Conservation (phyloP, 2,113 vertebrate genomes). For the Progne subis region DNA sequence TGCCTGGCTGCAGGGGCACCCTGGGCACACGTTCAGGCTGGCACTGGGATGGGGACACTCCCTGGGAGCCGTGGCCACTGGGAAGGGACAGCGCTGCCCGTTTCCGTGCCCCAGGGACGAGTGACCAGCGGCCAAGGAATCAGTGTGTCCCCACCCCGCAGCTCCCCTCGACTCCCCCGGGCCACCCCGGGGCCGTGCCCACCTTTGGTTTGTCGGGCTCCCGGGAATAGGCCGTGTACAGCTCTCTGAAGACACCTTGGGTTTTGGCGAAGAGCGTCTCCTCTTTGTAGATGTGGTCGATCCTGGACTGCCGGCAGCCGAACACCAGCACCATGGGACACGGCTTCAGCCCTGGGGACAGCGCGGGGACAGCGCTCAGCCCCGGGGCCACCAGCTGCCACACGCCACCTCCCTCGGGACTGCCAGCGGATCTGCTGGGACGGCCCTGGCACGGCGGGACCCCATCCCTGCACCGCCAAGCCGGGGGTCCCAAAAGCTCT, state of each 20-base stretch:
- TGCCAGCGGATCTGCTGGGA: background rate
- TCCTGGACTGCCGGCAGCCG: conserved; percentile 93
- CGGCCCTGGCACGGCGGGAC: rapidly evolving
- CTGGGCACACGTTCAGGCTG: background rate
- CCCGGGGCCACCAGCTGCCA: rapidly evolving
- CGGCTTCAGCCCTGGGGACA: conserved; percentile 82
- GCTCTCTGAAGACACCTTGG: conserved; percentile 91
- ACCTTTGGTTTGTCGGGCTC: conserved; percentile 99
- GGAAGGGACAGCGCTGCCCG: background rate
- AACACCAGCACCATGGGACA: conserved; percentile 95
- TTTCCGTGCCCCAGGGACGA: rapidly evolving
- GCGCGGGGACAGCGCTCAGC: background rate
- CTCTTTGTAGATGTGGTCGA: conserved; percentile 96
- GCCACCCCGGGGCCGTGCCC: background rate
- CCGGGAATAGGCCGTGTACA: conserved; percentile 93
- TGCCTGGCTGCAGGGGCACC: no score
- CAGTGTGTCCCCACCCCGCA: rapidly evolving
- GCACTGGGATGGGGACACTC: rapidly evolving
- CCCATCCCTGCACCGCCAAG: rapidly evolving
- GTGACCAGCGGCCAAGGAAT: rapidly evolving
- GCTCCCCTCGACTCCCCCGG: rapidly evolving
- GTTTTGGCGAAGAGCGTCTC: conserved; percentile 91
- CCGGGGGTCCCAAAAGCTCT: background rate
- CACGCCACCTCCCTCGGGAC: background rate
- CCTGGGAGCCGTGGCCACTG: rapidly evolving